phyloP scores from a whole-genome alignment of 2,797 vertebrate genomes.

The Microchirus variegatus region DNA sequence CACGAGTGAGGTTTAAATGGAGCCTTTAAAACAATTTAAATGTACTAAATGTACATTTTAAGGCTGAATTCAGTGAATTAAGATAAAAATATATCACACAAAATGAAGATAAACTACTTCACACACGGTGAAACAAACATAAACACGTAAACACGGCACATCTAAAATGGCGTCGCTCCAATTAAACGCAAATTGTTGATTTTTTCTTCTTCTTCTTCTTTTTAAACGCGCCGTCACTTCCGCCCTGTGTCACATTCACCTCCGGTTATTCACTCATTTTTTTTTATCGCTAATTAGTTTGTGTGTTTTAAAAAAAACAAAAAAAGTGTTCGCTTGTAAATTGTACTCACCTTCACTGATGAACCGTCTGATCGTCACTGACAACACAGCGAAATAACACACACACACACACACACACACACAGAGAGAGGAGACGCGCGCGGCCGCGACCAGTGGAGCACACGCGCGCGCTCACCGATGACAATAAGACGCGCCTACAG shows the following conservation, averaged over 20 bases:
- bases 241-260: no score
- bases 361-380: background rate
- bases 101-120: background rate
- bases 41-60: no score
- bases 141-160: background rate
- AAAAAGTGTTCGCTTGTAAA: background rate
- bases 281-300: background rate
- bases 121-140: background rate
- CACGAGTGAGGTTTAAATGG: no score
- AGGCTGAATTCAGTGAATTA: no score
- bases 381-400: background rate
- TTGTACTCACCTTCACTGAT: conserved; percentile 23
- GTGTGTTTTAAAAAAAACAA: no score
- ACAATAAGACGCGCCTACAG: conserved; percentile 19
- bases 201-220: no score
- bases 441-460: background rate
- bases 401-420: background rate
- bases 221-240: no score
- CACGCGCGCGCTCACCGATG: background rate
- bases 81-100: no score
- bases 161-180: background rate
- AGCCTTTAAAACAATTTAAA: no score
- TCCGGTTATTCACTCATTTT: background rate
- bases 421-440: conserved; percentile 15
- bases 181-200: background rate